These are phyloP conservation scores for Drosophila anomelani DNA, from an alignment of 2,888 invertebrate genomes.

Conservation along the genomic window DNA sequence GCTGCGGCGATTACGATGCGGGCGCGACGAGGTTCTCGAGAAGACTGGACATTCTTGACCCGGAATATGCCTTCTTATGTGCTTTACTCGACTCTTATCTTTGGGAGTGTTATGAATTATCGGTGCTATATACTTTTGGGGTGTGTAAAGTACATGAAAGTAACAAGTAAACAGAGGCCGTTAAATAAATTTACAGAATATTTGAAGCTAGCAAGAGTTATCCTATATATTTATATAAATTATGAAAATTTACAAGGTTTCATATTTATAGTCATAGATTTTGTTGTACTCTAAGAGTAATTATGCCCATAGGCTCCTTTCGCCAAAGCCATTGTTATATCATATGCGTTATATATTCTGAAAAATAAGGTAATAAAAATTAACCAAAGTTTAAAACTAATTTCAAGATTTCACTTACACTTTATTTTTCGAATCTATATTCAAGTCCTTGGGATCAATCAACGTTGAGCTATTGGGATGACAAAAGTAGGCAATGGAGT, in stretches of 20 bases:
- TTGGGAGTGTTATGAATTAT: neutral
- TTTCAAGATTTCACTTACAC: slow-evolving; percentile 2
- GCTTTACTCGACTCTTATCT: neutral
- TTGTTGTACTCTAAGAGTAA: neutral
- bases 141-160: neutral
- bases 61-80: slow-evolving; percentile 24
- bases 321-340: slow-evolving; percentile 72
- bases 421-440: slow-evolving; percentile 15
- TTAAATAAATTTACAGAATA: neutral
- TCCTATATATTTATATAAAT: too few species aligned
- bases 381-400: slow-evolving; percentile 38
- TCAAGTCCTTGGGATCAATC: slow-evolving; percentile 83
- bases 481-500: slow-evolving; percentile 91
- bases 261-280: too few species aligned
- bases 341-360: slow-evolving; percentile 89
- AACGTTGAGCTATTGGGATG: slow-evolving; percentile 87
- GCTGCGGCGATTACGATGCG: slow-evolving; percentile 42
- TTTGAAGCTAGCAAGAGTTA: too few species aligned
- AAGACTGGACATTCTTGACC: slow-evolving; percentile 56
- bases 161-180: neutral
- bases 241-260: too few species aligned
- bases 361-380: slow-evolving; percentile 63
- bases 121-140: neutral
- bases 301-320: slow-evolving; percentile 20
- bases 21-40: slow-evolving; percentile 48